phyloP scores from a whole-genome alignment of 2,888 invertebrate genomes.

The Folsomia candida region DNA sequence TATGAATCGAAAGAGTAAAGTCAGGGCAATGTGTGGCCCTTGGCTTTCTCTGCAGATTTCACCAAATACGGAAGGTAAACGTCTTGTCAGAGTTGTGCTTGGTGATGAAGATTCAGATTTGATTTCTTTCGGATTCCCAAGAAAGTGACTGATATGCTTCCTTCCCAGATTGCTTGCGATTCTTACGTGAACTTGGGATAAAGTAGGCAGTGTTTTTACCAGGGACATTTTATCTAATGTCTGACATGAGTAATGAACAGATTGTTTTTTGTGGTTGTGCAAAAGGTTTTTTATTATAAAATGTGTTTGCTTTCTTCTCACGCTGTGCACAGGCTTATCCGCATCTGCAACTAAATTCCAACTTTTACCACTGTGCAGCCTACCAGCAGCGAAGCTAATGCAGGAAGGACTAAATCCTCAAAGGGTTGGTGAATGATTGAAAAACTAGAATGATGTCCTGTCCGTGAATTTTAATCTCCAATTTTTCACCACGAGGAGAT shows the following conservation, averaged over 20 bases:
- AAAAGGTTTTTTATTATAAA: neutral
- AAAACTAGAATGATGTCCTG: too few species aligned
- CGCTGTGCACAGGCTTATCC: neutral
- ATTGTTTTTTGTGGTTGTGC: constrained; percentile 4
- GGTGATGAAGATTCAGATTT: constrained; percentile 1
- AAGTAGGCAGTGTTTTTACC: constrained; percentile 4
- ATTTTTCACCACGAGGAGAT: constrained; percentile 22
- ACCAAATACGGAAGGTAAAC: neutral
- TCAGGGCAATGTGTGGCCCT: neutral
- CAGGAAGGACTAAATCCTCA: neutral
- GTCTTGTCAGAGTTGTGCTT: neutral
- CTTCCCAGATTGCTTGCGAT: constrained; percentile 12
- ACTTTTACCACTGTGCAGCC: neutral
- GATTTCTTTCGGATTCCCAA: constrained; percentile 13
- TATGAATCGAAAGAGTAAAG: neutral
- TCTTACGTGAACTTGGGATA: neutral
- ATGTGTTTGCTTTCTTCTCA: neutral
- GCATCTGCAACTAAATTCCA: neutral
- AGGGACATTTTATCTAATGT: neutral
- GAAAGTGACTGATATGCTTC: constrained; percentile 39
- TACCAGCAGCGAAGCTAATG: neutral
- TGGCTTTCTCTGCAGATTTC: neutral
- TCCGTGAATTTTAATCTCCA: constrained; percentile 34
- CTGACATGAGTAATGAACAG: constrained; percentile 17
- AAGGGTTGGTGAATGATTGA: constrained; percentile 15